Base-by-base conservation (phyloP, 2,888 invertebrate species). In the Nowickia ferox region DNA sequence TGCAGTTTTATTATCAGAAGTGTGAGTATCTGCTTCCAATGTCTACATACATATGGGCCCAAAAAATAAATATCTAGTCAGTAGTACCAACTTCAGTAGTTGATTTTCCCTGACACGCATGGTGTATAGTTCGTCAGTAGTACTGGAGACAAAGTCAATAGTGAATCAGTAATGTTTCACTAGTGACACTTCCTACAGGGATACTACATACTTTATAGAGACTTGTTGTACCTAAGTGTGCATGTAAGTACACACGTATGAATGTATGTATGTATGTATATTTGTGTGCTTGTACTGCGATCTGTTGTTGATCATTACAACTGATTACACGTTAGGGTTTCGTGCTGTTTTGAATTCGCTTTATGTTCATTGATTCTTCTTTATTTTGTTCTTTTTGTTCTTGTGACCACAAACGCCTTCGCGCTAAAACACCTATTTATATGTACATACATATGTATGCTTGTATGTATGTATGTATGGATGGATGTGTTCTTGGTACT, bases 381-480 rank as follows among this genome's bases (percentile, higher is more conserved):
- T 48, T 17, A 22, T 51, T 84, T 48, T 40, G 30, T 30, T 30
- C 30, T 44, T 22, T 65, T 76, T 66, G 46, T 40, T 78, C 65
- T 69, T 78, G 51, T 81, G 80, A 65, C 82, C 81, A 79, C 84
- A 78, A 72, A 79, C 87, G 87, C 87, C 87, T 81, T 79, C 87
- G 80, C 85, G 63, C 53, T 71, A 66, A 84, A 78, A 74, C 69
- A 74, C 81, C 84, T 84, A 84, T 87, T 84, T 74, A 76, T 69
- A 55, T 74, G 68, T 68, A 69, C 51, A 17, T 57, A 77, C 63
- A 63, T 86, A 66, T 84, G 44, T 44, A 11, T 44, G n/a, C n/a
- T n/a, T n/a, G 44, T 5, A 30, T 30, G 48, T 66, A 81, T 78
- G 57, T 61, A 65, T 72, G 76, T 79, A 53, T 57, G 30, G 30